Percentiles rank a stretch among this genome's conserved stretches.
These are phyloP conservation scores for Neotoxoptera formosana DNA, from an alignment of 1,140 invertebrate species.

Conservation along the genomic window DNA sequence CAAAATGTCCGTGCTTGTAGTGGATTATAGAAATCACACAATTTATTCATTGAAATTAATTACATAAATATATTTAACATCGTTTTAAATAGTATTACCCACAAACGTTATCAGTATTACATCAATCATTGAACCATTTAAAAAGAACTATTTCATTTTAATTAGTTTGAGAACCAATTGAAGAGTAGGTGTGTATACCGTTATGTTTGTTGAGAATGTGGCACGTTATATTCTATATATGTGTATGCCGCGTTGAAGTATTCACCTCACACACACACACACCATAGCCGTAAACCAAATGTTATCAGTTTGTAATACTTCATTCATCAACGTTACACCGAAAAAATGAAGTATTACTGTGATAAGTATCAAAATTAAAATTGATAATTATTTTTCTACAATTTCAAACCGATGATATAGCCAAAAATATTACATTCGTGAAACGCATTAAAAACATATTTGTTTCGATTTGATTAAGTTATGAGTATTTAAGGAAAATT, in stretches of 20 bases:
- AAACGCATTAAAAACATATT: neutral
- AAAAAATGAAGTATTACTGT: neutral
- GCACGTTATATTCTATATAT: conserved; percentile 41
- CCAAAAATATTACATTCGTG: neutral
- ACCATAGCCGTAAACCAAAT: neutral
- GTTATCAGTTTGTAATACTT: conserved; percentile 36
- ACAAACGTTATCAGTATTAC: neutral
- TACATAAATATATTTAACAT: neutral
- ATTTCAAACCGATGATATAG: neutral
- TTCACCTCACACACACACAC: neutral
- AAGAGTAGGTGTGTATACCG: conserved; percentile 58
- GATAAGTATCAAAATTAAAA: neutral
- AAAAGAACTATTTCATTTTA: conserved; percentile 20
- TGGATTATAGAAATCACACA: neutral
- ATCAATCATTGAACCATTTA: neutral
- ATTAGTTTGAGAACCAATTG: conserved; percentile 56
- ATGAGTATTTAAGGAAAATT: neutral
- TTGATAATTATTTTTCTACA: neutral
- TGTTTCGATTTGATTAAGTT: neutral
- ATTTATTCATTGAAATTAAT: neutral
- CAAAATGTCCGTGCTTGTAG: neutral
- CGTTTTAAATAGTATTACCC: neutral
- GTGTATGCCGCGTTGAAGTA: conserved; percentile 19
- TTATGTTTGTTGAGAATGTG: conserved; percentile 57
- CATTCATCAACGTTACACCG: neutral